phyloP scores from a whole-genome alignment of 2,888 invertebrate genomes.

The Eulithis prunata region DNA sequence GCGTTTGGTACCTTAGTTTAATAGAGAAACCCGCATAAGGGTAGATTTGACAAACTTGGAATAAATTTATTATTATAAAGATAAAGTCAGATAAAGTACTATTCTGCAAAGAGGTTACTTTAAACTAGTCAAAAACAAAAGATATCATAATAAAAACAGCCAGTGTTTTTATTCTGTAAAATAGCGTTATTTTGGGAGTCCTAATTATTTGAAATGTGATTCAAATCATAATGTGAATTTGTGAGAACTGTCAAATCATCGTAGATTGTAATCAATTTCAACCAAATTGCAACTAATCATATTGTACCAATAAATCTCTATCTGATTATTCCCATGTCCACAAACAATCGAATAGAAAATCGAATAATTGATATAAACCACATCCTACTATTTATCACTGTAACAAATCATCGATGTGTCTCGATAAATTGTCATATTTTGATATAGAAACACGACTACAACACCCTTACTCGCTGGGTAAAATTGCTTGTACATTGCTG shows the following conservation, averaged over 20 bases:
- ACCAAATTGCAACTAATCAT: constrained; percentile 33
- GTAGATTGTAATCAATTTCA: constrained; percentile 27
- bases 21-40: no score
- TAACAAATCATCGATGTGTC: constrained; percentile 62
- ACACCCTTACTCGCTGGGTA: no score
- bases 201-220: background rate
- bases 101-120: no score
- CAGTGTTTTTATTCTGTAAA: no score
- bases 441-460: constrained; percentile 42
- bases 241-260: constrained; percentile 23
- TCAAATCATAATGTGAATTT: background rate
- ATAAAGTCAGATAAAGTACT: no score
- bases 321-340: constrained; percentile 50
- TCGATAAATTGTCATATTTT: constrained; percentile 60
- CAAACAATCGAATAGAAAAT: constrained; percentile 61
- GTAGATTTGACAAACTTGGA: no score
- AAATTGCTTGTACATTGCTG: no score
- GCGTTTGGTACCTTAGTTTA: no score
- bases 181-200: no score
- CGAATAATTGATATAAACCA: constrained; percentile 67
- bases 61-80: no score
- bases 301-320: constrained; percentile 44
- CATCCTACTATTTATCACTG: constrained; percentile 61
- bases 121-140: no score
- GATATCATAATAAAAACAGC: no score